Evolutionary conservation across 2,888 invertebrate genomes (phyloP), one percentile per base, ranked within the genome.

Genomic region (Geotrupes spiniger): DNA sequence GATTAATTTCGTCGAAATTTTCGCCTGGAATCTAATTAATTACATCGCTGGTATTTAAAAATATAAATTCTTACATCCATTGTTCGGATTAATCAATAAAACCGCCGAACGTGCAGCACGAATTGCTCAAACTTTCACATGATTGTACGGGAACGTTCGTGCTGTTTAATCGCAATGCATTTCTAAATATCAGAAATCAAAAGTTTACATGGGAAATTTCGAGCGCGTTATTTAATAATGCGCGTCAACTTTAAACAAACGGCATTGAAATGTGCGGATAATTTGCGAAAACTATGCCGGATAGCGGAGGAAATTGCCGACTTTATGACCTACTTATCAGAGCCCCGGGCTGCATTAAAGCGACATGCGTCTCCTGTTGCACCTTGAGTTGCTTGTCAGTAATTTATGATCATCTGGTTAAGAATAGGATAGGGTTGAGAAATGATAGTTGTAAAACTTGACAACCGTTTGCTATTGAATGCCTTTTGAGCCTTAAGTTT

Each of bases 351-450:
- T 56, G 46, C 54, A 52, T 51, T 57, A 49, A 52, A 56, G 49
- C 54, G 58, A 56, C 15, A 59, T 52, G 53, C 52, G 51, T 59
- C 40, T 51, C 44, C 54, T 57, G 55, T 62, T 61, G 58, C 62
- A 62, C 60, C 59, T 61, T 60, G 53, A 54, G 36, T 49, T 50
- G 28, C 48, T 56, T 61, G 62, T 59, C 60, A 61, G 63, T 63
- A 63, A 64, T 64, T 64, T 64, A 64, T 63, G 64, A 64, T 59
- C 57, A 58, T 58, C 55, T 55, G 49, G 47, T 52, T 49, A 57
- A 59, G 61, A 60, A 63, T 47, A 51, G 46, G 56, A 49, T 59
- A 58, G 62, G 63, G 63, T 64, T 64, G 61, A 58, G 59, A 63
- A 63, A 63, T 60, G 57, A 56, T 55, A 54, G 58, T 58, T 54